Conservation (phyloP, 2,797 vertebrate species). For the Gymnoscopelus microlampas region DNA sequence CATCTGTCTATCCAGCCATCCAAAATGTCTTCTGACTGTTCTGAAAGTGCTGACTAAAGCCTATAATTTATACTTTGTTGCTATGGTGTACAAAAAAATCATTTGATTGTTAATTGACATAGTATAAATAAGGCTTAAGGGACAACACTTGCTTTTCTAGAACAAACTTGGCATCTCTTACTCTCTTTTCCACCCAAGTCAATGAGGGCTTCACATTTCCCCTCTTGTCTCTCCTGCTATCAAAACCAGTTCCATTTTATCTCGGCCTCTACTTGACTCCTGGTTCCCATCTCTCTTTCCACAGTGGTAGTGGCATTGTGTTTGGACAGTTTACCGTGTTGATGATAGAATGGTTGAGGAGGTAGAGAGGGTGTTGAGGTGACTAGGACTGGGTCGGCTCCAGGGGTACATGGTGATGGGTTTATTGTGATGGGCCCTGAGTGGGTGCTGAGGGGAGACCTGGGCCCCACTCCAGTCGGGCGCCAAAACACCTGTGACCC, state of each 20-base stretch:
- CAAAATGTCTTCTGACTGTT: neutral
- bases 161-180: too few species aligned
- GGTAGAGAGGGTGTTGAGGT: conserved; percentile 1
- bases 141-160: too few species aligned
- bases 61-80: too few species aligned
- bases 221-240: neutral
- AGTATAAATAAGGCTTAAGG: too few species aligned
- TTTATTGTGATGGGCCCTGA: conserved; percentile 33
- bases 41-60: too few species aligned
- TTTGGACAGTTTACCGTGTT: conserved; percentile 19
- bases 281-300: neutral
- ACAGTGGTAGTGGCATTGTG: conserved; percentile 2
- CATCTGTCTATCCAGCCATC: conserved; percentile 4
- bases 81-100: too few species aligned
- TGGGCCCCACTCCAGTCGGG: conserved; percentile 31
- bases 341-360: conserved; percentile 19
- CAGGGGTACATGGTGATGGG: conserved; percentile 24
- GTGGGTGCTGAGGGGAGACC: conserved; percentile 34
- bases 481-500: conserved; percentile 35
- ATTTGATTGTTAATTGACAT: too few species aligned
- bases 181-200: too few species aligned
- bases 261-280: neutral
- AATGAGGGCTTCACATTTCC: neutral
- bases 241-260: neutral
- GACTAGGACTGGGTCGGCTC: neutral